Base-by-base conservation (phyloP, 2,113 vertebrate species). In the Sturnira hondurensis region DNA sequence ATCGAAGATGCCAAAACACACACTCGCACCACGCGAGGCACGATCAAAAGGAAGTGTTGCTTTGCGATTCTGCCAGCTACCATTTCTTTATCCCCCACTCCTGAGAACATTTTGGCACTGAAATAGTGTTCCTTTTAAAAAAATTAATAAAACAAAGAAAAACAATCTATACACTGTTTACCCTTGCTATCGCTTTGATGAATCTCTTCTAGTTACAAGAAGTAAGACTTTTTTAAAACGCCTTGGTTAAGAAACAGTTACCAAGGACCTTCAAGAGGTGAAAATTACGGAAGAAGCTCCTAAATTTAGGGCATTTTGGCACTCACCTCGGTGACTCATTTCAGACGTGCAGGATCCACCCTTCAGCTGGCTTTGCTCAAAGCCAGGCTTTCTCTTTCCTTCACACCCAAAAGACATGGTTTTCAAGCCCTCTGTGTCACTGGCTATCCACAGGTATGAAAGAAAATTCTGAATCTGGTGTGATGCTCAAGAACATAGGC, bases 171-270 rank as follows among this genome's bases (percentile, higher is more conserved):
- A 58, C 92, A 73, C 38, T 19, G 14, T 65, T 77, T 77, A 88
- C 33, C 41, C 22, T 89, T 84, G 61, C 73, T 56, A 84, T 20
- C 50, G 74, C 9, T 87, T n/a, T 80, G 41, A 92, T 58, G 2
- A 83, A 83, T 94, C 77, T 89, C 70, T 78, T 81, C 54, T 36
- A 82, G 28, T 36, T 33, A 82, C 76, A n/a, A 97, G 96, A 94
- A 88, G 41, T 10, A 82, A 54, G 31, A 11, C 91, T 88, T 58
- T 58, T 26, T 26, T 74, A 86, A 87, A 86, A 52, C 20, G 52
- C 43, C 24, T 19, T 80, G 38, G 17, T 36, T 84, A 36, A 73
- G 76, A 87, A 86, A 89, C 33, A 85, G 17, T 68, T 33, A 43
- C 84, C 58, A 52, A 89, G 82, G 56, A 67, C 52, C 52, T 88